Conservation (phyloP, 2,888 invertebrate species). For the Cheilosia vernalis region DNA sequence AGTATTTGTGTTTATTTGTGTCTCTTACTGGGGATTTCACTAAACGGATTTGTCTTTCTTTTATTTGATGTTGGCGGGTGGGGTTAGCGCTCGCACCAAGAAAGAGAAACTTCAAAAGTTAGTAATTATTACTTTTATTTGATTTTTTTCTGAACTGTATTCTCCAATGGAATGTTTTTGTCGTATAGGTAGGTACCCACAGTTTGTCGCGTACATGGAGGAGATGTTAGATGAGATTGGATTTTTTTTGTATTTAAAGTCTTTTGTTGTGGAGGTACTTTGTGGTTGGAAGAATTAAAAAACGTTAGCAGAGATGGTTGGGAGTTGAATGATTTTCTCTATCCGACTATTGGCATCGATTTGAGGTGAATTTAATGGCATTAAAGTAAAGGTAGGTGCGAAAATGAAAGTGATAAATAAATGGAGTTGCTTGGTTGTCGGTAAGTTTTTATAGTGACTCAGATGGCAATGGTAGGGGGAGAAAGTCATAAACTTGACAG, state of each 20-base stretch:
- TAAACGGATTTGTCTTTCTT: slow-evolving; percentile 27
- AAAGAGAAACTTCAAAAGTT: slow-evolving; percentile 67
- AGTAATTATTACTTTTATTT: slow-evolving; percentile 24
- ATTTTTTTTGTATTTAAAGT: slow-evolving; percentile 8
- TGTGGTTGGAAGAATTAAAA: slow-evolving; percentile 24
- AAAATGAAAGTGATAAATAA: slow-evolving; percentile 47
- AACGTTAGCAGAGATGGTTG: slow-evolving; percentile 2
- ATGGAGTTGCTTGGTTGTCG: neutral
- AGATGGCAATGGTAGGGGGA: neutral
- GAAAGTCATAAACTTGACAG: neutral
- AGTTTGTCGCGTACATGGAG: neutral
- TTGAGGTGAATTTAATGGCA: slow-evolving; percentile 4
- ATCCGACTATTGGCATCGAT: neutral
- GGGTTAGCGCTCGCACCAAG: slow-evolving; percentile 20
- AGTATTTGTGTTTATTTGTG: slow-evolving; percentile 54
- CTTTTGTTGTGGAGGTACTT: neutral
- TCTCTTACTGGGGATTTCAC: slow-evolving; percentile 55
- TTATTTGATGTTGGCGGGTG: slow-evolving; percentile 3
- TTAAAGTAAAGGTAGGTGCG: slow-evolving; percentile 15
- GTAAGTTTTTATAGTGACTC: neutral
- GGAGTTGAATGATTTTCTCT: slow-evolving; percentile 3
- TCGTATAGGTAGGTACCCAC: neutral
- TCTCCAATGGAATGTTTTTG: slow-evolving; percentile 48
- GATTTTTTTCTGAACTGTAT: slow-evolving; percentile 23
- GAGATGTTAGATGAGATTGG: neutral